Evolutionary conservation across 2,797 vertebrate species (phyloP).

Genomic region (Tauraco hartlaubi): DNA sequence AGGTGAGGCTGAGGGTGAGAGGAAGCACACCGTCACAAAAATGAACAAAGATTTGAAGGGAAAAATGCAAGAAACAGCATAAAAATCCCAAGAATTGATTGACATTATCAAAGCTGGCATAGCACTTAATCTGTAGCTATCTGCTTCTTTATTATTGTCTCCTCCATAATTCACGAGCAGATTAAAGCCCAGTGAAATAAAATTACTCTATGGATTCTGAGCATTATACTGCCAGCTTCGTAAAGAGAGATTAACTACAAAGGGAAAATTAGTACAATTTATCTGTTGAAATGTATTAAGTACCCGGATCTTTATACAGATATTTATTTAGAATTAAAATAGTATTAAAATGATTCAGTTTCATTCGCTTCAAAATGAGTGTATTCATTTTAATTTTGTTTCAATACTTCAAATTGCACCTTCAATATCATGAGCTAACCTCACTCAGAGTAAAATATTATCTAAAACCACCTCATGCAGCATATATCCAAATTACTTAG

Average conservation of each 20-base stretch:
- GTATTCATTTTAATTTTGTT: background rate
- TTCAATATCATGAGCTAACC: background rate
- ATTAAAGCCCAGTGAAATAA: background rate
- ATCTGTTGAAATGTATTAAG: background rate
- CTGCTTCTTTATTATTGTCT: background rate
- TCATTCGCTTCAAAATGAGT: background rate
- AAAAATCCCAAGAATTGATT: background rate
- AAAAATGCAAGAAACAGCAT: background rate
- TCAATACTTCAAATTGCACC: background rate
- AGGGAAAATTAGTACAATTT: background rate
- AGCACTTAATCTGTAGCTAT: background rate
- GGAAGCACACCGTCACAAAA: no score
- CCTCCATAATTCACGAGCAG: background rate
- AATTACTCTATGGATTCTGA: background rate
- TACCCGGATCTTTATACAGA: background rate
- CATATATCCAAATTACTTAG: background rate
- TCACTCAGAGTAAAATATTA: background rate
- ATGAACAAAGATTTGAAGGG: background rate
- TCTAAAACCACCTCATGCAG: background rate
- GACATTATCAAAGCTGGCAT: background rate
- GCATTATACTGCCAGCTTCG: background rate
- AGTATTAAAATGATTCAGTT: background rate
- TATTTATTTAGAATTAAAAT: background rate
- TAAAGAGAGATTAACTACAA: background rate
- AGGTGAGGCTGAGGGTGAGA: no score